A percentile compares a stretch with the other conserved stretches of the same genome.
Evolutionary conservation across 2,113 vertebrate genomes (phyloP).

Genomic region (Macquaria australasica): DNA sequence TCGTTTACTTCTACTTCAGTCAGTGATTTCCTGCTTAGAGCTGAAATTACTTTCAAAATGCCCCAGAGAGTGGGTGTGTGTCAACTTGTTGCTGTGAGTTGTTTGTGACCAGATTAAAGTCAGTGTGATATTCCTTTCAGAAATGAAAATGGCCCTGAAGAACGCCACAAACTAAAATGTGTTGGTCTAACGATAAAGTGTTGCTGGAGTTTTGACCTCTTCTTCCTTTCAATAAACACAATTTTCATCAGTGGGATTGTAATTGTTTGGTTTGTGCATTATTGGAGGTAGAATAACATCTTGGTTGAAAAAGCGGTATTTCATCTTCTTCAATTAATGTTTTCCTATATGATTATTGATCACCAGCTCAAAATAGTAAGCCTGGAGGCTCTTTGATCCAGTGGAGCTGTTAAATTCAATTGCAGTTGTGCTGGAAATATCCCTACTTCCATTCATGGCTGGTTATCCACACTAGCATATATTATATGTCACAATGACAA

Average conservation of each 20-base stretch:
- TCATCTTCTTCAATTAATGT: not conserved
- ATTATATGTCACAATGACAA: too few relatives aligned
- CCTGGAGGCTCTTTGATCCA: not conserved
- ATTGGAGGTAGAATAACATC: not conserved
- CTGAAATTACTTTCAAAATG: conserved; percentile 29
- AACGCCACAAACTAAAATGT: not conserved
- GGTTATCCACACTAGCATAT: too few relatives aligned
- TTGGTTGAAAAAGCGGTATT: not conserved
- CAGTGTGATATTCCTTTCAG: not conserved
- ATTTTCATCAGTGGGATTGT: not conserved
- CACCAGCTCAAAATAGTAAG: too few relatives aligned
- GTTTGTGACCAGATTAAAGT: conserved; percentile 14
- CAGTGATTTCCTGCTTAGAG: conserved; percentile 30
- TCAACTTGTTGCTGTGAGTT: not conserved
- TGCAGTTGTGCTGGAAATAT: not conserved
- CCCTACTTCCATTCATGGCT: too few relatives aligned
- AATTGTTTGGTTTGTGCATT: not conserved
- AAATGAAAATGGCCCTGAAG: not conserved
- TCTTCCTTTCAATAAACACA: not conserved
- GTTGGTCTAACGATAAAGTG: not conserved
- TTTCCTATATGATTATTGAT: not conserved
- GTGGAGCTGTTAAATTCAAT: not conserved
- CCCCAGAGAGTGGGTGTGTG: conserved; percentile 14
- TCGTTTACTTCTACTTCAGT: conserved; percentile 34
- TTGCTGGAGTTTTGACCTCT: not conserved